Evolutionary conservation across 92 coral and sea anemone genomes (phyloP), one percentile per base, ranked within the genome.

Genomic region (Anthopleura xanthogrammica): DNA sequence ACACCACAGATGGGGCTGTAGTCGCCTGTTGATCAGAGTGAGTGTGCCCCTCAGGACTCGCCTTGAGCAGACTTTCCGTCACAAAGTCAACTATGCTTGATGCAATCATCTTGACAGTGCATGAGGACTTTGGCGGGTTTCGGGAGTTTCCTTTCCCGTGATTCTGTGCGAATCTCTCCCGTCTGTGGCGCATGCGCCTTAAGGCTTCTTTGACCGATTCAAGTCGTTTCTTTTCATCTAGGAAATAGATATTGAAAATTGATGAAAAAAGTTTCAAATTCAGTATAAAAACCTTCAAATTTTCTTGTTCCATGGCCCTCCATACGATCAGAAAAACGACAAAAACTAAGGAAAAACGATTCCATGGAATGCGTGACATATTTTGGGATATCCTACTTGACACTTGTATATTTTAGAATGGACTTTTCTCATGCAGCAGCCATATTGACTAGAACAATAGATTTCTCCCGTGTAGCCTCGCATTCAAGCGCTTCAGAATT

Each of bases 141-240:
- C 86, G 81, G 7, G 81, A 73, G 60, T 82, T 64, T 56, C 82
- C 88, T 55, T 77, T 84, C 17, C 90, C 93, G 62, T 84, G 89
- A 79, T 91, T 90, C 66, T 72, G 16, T 19, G 90, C 89, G 70
- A 85, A 89, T 62, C 88, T 87, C 76, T 91, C 97, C 40, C 92
- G 92, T 29, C 94, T 82, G 52, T 66, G 82, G 46, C 94, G 94
- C 92, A 93, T 89, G 48, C 92, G 92, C 60, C 91, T 85, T 41
- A 93, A 81, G 5, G 92, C 91, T 78, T 91, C 97, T 64, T 81
- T 88, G 77, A 93, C 92, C 39, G 97, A 88, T 75, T 93, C 97
- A 22, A 93, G 86, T 78, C 88, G 91, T 86, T 87, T 88, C 78
- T 86, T 87, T 82, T 91, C 88, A 12, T 87, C 97, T 93, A 77